phyloP scores from a whole-genome alignment of 2,113 vertebrate genomes.

The Alosa alosa region DNA sequence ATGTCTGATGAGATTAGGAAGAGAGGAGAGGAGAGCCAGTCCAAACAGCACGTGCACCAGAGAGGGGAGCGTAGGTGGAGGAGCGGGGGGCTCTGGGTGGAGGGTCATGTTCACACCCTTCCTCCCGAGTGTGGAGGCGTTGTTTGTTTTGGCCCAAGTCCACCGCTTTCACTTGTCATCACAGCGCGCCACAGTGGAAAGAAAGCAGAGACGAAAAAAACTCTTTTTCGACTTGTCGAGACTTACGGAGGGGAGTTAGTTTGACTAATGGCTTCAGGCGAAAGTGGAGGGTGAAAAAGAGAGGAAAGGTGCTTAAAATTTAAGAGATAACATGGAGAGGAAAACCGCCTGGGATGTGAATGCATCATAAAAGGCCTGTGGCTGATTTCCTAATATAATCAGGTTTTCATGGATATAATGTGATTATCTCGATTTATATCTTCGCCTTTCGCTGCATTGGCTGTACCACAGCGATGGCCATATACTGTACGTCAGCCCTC shows the following conservation, averaged over 20 bases:
- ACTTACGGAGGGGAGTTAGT: background rate
- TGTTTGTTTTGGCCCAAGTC: background rate
- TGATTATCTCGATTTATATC: background rate
- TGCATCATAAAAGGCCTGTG: background rate
- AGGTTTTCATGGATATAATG: background rate
- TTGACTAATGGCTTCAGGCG: background rate
- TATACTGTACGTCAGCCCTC: background rate
- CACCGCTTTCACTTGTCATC: background rate
- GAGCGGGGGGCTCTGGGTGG: background rate
- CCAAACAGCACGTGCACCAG: background rate
- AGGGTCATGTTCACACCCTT: constrained; percentile 5
- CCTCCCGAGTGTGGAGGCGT: background rate
- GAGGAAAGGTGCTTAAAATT: background rate
- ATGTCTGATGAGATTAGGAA: background rate
- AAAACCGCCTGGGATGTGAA: background rate
- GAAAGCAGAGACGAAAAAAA: background rate
- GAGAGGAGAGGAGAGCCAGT: background rate
- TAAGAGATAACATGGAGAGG: background rate
- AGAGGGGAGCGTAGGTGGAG: background rate
- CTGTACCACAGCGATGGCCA: background rate
- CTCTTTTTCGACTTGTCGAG: background rate
- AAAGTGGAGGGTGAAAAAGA: background rate
- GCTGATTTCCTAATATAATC: background rate
- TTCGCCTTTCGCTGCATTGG: background rate
- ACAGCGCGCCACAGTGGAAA: background rate